A percentile compares a stretch with the other conserved stretches of the same genome.
Conservation (phyloP, 1,140 invertebrate species). For the Apis dorsata region DNA sequence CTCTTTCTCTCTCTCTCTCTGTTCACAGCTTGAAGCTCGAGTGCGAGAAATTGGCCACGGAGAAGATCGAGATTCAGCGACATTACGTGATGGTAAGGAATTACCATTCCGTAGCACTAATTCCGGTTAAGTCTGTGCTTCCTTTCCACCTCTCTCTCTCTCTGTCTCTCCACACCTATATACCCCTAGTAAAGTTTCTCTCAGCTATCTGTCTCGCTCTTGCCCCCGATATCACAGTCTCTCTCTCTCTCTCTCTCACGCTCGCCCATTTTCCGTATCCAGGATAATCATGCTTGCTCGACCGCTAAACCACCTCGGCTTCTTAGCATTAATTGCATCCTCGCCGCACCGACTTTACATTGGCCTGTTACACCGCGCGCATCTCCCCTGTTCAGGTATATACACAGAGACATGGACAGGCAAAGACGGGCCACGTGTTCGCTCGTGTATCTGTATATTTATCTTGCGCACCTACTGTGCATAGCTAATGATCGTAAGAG, state of each 20-base stretch:
- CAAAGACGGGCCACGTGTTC: background rate
- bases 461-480: constrained; percentile 56
- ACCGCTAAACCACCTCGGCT: constrained; percentile 75
- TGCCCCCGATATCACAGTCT: background rate
- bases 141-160: constrained; percentile 48
- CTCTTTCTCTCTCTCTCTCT: background rate
- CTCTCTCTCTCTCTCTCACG: constrained; percentile 1
- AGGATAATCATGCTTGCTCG: constrained; percentile 74
- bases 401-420: background rate
- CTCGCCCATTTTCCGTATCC: constrained; percentile 58
- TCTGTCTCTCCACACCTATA: too few relatives aligned
- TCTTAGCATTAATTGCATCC: constrained; percentile 79
- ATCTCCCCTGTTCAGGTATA: constrained; percentile 23
- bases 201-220: too few relatives aligned
- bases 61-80: constrained; percentile 99
- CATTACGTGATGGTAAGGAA: constrained; percentile 98
- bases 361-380: constrained; percentile 57
- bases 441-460: constrained; percentile 24
- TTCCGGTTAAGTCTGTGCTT: constrained; percentile 52
- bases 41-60: constrained; percentile 97
- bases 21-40: constrained; percentile 90
- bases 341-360: constrained; percentile 71
- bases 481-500: constrained; percentile 62
- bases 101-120: constrained; percentile 64
- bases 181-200: too few relatives aligned